Percentiles rank a stretch among this genome's conserved stretches.
Evolutionary conservation across 2,888 invertebrate species (phyloP).

Genomic region (Theodoxus fluviatilis): DNA sequence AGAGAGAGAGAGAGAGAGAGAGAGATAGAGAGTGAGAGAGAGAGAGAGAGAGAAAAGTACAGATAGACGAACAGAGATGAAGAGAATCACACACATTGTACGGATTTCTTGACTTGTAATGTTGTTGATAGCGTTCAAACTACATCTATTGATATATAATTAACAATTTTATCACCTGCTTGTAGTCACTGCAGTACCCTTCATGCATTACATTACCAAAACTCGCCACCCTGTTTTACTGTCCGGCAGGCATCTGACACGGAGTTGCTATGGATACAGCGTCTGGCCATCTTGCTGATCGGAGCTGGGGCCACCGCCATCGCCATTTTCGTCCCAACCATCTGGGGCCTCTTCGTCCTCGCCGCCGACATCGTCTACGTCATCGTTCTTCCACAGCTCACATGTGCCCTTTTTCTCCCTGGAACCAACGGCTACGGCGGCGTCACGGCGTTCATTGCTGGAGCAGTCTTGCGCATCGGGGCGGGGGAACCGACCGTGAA

Average conservation of each 20-base stretch:
- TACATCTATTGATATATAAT: no score
- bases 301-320: slow-evolving; percentile 37
- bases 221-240: no score
- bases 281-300: slow-evolving; percentile 36
- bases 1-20: no score
- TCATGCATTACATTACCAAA: no score
- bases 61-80: no score
- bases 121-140: no score
- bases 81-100: no score
- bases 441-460: slow-evolving; percentile 61
- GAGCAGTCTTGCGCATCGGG: slow-evolving; percentile 29
- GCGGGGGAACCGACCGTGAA: slow-evolving; percentile 88
- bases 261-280: slow-evolving; percentile 41
- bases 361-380: slow-evolving; percentile 55
- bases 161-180: no score
- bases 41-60: no score
- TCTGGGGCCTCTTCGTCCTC: slow-evolving; percentile 45
- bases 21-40: no score
- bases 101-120: no score
- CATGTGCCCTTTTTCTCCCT: slow-evolving; percentile 37
- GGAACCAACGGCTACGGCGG: slow-evolving; percentile 45
- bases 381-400: slow-evolving; percentile 52
- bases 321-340: slow-evolving; percentile 37
- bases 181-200: no score
- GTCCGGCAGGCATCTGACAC: slow-evolving; percentile 35